Base-by-base conservation (phyloP, 2,888 invertebrate species). In the Carabus problematicus region DNA sequence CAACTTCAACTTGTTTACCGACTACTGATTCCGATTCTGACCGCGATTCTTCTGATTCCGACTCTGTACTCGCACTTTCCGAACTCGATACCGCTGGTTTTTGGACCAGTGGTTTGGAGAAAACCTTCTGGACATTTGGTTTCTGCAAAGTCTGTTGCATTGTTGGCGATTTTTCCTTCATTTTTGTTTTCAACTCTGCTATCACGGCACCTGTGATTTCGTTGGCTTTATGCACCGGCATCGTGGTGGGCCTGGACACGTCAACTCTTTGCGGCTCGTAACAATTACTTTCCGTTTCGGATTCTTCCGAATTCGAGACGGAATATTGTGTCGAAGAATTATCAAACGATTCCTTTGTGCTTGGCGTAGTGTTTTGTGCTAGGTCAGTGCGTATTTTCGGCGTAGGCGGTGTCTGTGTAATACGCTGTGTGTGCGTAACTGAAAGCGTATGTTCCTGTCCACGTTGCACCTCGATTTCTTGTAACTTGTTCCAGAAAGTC, bases 401-500 rank as follows among this genome's bases (percentile, higher is more conserved):
- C 11, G 29, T 29, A 29, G 29, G 29, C 6, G 29, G 29, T 6
- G 29, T 6, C n/a, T n/a, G n/a, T n/a, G n/a, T n/a, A n/a, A n/a
- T n/a, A 6, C 29, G 29, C 6, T 29, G 29, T 29, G 29, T 29
- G 6, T 29, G 29, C 29, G 14, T 29, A 14, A 14, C 2, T 58
- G 12, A 18, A 40, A 12, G 40, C 39, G 49, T 49, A 39, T 40
- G 55, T 47, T 67, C 60, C 60, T 60, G 41, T 60, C 60, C 60
- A n/a, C 43, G 59, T 41, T 75, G 73, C 54, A 73, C 49, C 73
- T 80, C 78, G 18, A 79, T 73, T 69, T 78, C 76, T 52, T 74
- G 75, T 62, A 81, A 70, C 75, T 79, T 80, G 43, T 75, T 73
- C 76, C 78, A 82, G 69, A 79, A 78, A 1, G 79, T 76, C 59